phyloP scores from a whole-genome alignment of 2,888 invertebrate genomes.

The Euplagia quadripunctaria region DNA sequence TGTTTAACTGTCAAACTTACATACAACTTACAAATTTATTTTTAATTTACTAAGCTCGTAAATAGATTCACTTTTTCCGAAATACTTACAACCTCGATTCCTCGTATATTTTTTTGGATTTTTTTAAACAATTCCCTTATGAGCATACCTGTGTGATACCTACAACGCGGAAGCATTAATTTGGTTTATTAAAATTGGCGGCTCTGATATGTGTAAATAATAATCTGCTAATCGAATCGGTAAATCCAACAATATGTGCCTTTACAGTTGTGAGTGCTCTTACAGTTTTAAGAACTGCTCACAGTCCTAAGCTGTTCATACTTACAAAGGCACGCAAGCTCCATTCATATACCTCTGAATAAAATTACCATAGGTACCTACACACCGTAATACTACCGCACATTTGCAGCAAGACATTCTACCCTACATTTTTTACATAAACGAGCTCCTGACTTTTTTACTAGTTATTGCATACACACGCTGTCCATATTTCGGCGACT shows the following conservation, averaged over 20 bases:
- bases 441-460: conserved; percentile 28
- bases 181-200: not conserved
- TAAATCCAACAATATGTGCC: too few species aligned
- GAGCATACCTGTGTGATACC: not conserved
- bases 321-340: not conserved
- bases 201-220: too few species aligned
- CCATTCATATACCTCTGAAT: not conserved
- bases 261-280: not conserved
- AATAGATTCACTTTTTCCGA: not conserved
- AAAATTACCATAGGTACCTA: conserved; percentile 5
- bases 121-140: not conserved
- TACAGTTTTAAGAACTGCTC: not conserved
- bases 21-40: not conserved
- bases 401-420: conserved; percentile 38
- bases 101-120: too few species aligned
- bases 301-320: not conserved
- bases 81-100: too few species aligned
- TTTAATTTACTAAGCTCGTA: not conserved
- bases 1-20: not conserved
- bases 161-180: not conserved
- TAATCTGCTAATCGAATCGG: too few species aligned
- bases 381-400: conserved; percentile 16
- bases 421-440: conserved; percentile 39
- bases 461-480: conserved; percentile 52
- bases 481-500: conserved; percentile 49